Conservation (phyloP, 2,797 vertebrate species). For the Scyliorhinus canicula region DNA sequence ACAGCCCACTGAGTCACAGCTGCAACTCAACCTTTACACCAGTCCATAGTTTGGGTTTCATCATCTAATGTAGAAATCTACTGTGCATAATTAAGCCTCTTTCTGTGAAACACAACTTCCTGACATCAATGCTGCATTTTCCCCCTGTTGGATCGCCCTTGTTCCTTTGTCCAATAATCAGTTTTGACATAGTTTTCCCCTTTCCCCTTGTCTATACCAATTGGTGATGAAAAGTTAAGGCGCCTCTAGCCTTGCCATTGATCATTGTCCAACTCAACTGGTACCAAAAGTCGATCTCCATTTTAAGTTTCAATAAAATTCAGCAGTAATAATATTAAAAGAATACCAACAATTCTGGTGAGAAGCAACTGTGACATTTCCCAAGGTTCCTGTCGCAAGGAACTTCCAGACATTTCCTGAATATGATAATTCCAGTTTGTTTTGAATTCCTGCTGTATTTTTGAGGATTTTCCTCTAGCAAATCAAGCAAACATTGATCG, state of each 20-base stretch:
- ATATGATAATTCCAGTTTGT: background rate
- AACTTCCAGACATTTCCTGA: background rate
- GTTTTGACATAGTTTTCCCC: background rate
- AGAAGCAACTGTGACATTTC: background rate
- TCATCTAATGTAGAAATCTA: background rate
- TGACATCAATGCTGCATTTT: background rate
- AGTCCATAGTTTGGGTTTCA: background rate
- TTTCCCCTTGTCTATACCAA: background rate
- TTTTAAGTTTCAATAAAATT: background rate
- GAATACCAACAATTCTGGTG: background rate
- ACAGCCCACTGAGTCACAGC: background rate
- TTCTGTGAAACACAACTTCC: background rate
- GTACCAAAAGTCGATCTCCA: no score
- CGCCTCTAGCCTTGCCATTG: background rate
- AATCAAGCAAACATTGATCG: background rate
- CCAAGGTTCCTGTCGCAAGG: background rate
- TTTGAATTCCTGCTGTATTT: background rate
- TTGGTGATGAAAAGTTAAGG: background rate
- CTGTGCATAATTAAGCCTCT: background rate
- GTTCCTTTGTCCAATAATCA: background rate
- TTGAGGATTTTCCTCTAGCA: background rate
- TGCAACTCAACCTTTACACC: background rate
- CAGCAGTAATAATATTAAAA: background rate
- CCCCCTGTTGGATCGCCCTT: background rate
- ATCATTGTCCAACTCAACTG: background rate